Evolutionary conservation across 2,113 vertebrate species (phyloP), one percentile per base, ranked within the genome.

Genomic region (Nicator chloris): DNA sequence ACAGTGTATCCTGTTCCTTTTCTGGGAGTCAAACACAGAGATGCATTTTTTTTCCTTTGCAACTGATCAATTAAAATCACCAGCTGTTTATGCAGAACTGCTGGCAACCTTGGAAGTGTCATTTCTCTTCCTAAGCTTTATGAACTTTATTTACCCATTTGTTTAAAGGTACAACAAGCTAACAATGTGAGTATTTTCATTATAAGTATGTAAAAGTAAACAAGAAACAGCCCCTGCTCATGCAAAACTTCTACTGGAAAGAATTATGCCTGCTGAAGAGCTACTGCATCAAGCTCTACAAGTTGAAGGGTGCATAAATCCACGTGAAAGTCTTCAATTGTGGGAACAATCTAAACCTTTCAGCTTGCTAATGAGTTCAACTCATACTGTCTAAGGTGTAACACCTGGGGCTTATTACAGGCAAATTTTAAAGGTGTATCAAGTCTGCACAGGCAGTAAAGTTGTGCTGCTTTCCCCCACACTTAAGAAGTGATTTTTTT

Each of bases 11-110:
- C 37, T 37, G 3, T 20, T 69, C 30, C 56, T 78, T 44, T 56
- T 61, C 49, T n/a, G 60, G 16, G 39, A 86, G 16, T 63, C 59
- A 88, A 70, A 33, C n/a, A 76, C 16, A 50, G 11, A 65, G 21
- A 54, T 0, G 8, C 5, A 13, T 24, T 50, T 66, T 68, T 77
- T 82, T 30, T n/a, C n/a, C 35, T 73, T 77, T 53, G 40, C 45
- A 15, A 35, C 65, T 93, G 88, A 96, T 86, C 90, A 89, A 47
- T 54, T 89, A 42, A 94, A 93, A 90, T 86, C 88, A 88, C 51
- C 88, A 79, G 78, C 49, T 96, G 60, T 76, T 96, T 92, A 88
- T 70, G 63, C 68, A 79, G 53, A 81, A 88, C 30, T 86, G 45
- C 86, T 85, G 91, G 96, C 78, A 95, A 82, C 76, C 86, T 88